Conservation (phyloP, 2,888 invertebrate genomes). For the Dicyrtomina minuta region DNA sequence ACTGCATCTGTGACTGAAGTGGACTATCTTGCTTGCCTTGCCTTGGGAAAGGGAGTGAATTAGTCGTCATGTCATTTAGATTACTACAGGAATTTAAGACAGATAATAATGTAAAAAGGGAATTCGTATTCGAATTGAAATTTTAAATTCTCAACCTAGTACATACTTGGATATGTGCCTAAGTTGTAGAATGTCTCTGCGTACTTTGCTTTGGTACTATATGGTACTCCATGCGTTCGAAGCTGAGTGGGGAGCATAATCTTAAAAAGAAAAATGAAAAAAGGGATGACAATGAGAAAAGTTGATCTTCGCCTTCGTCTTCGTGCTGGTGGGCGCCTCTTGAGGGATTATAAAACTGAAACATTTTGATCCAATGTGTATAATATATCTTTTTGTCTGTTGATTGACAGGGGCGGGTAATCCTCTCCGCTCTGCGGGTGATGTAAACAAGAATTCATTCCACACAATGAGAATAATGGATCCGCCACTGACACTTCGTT, state of each 20-base stretch:
- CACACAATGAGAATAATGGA: constrained; percentile 39
- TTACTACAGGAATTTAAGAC: too few species aligned
- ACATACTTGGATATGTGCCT: too few species aligned
- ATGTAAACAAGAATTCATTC: constrained; percentile 51
- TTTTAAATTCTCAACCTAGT: too few species aligned
- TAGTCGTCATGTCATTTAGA: too few species aligned
- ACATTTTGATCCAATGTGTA: constrained; percentile 35
- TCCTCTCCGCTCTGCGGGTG: constrained; percentile 49
- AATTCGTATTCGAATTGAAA: too few species aligned
- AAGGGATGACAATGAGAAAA: constrained; percentile 28
- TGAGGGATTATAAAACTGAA: constrained; percentile 42
- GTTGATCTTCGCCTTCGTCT: too few species aligned
- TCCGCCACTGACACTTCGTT: constrained; percentile 35
- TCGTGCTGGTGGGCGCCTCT: constrained; percentile 47
- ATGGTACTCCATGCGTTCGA: not conserved
- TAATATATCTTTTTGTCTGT: constrained; percentile 34
- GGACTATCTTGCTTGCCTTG: too few species aligned
- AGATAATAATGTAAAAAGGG: too few species aligned
- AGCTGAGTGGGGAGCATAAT: too few species aligned
- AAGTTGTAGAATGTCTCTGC: too few species aligned
- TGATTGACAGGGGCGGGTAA: constrained; percentile 53
- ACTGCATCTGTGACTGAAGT: too few species aligned
- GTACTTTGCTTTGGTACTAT: not conserved
- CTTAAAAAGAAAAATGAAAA: not conserved
- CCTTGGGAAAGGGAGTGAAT: too few species aligned